Percentiles rank a stretch among this genome's conserved stretches.
phyloP scores from a whole-genome alignment of 2,113 vertebrate genomes.

The Pipra filicauda region DNA sequence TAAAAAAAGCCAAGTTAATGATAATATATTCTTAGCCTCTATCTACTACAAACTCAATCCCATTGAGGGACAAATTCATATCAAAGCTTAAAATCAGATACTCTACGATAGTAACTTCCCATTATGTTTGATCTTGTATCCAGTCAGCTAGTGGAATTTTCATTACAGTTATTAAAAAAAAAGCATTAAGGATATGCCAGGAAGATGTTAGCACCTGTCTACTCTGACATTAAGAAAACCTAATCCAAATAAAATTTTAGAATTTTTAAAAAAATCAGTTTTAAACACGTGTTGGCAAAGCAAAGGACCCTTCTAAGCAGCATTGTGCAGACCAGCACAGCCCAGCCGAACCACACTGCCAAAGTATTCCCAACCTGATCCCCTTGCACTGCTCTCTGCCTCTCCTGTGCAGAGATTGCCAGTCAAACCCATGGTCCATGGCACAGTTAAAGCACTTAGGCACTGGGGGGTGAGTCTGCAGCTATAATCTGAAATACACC shows the following conservation, averaged over 20 bases:
- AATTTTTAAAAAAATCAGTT: not conserved
- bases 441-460: not conserved
- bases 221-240: not conserved
- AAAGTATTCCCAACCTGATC: not conserved
- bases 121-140: not conserved
- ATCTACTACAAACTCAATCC: not conserved
- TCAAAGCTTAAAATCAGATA: not conserved
- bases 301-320: not conserved
- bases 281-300: not conserved
- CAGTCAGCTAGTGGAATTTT: not conserved
- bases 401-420: not conserved
- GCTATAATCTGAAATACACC: not conserved
- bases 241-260: not conserved
- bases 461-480: not conserved
- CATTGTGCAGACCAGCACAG: not conserved
- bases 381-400: not conserved
- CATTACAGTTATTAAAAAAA: not conserved
- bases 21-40: not conserved
- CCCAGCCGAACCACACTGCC: not conserved
- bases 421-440: not conserved
- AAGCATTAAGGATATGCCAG: not conserved
- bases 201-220: not conserved
- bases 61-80: not conserved
- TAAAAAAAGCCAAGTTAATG: not conserved
- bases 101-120: not conserved